phyloP scores from a whole-genome alignment of 2,888 invertebrate species.

The Troilus luridus region DNA sequence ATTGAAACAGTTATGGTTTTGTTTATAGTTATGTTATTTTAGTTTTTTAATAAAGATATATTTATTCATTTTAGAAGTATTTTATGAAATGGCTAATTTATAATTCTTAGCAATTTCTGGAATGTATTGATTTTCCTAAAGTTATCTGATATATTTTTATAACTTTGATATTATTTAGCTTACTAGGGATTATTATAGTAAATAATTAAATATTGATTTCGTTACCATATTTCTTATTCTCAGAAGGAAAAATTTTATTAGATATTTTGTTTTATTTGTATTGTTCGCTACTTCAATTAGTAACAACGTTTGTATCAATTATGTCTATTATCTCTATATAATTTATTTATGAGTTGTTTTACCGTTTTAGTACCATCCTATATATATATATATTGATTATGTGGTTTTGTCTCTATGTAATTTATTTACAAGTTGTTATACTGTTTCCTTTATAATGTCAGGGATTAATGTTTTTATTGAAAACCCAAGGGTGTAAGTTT shows the following conservation, averaged over 20 bases:
- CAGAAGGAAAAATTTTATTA: not conserved
- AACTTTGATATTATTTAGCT: not conserved
- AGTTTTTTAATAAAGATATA: constrained; percentile 29
- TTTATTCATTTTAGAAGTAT: constrained; percentile 20
- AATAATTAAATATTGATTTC: too few species aligned
- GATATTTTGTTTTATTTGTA: not conserved
- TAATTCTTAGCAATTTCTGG: not conserved
- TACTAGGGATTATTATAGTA: not conserved
- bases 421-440: too few species aligned
- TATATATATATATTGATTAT: too few species aligned
- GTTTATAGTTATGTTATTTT: not conserved
- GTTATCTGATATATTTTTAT: not conserved
- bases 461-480: too few species aligned
- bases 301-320: too few species aligned
- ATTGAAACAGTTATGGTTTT: constrained; percentile 50
- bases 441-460: too few species aligned
- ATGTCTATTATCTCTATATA: too few species aligned
- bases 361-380: too few species aligned
- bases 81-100: not conserved
- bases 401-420: too few species aligned
- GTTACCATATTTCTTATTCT: not conserved
- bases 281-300: not conserved
- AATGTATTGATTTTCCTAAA: not conserved
- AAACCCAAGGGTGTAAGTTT: too few species aligned
- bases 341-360: too few species aligned